Conservation (phyloP, 2,797 vertebrate species). For the Ammospiza maritima region DNA sequence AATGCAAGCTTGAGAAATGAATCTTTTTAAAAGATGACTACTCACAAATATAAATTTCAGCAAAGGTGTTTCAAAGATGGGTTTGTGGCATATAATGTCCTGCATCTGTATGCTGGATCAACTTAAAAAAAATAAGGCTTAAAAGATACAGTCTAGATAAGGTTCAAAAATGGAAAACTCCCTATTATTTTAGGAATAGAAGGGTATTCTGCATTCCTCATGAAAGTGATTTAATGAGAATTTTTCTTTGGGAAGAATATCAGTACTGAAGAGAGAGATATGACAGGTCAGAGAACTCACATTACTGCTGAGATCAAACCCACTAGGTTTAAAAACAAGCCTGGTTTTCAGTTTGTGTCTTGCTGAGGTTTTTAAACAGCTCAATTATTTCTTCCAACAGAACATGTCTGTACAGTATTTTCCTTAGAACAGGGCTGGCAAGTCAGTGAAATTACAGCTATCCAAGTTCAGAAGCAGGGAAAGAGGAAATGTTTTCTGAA, state of each 20-base stretch:
- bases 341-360: not conserved
- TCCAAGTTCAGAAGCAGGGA: conserved; percentile 1
- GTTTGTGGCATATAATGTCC: not conserved
- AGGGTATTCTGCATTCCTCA: not conserved
- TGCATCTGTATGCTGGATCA: conserved; percentile 23
- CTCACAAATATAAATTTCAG: conserved; percentile 7
- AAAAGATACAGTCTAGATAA: not conserved
- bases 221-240: not conserved
- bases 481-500: conserved; percentile 20
- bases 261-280: not conserved
- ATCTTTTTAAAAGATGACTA: not conserved
- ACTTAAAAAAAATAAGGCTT: not conserved
- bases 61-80: conserved; percentile 20
- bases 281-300: not conserved
- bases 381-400: not conserved
- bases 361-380: not conserved
- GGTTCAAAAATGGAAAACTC: not conserved
- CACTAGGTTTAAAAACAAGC: not conserved
- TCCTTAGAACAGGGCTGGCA: not conserved
- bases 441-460: not conserved
- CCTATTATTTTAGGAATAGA: not conserved
- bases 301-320: not conserved
- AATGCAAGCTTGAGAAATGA: conserved; percentile 23
- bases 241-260: not conserved
- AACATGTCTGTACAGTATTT: not conserved